Conservation (phyloP, 92 coral and sea anemone species). For the Palythoa heliodiscus region DNA sequence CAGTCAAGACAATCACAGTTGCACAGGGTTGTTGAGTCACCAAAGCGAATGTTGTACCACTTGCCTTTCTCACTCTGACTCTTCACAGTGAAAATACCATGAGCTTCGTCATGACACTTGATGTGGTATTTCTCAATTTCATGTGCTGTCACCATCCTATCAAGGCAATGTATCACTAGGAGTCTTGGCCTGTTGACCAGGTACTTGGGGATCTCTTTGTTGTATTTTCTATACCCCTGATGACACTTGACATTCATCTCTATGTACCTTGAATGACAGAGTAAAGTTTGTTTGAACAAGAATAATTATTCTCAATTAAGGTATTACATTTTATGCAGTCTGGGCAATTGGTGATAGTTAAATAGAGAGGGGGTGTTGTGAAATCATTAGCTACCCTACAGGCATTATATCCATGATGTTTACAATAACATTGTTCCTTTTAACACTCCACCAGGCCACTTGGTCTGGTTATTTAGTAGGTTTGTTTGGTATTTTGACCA, state of each 20-base stretch:
- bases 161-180: conserved; percentile 53
- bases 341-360: too few relatives aligned
- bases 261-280: conserved; percentile 29
- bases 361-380: background rate
- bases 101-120: conserved; percentile 3
- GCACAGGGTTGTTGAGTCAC: background rate
- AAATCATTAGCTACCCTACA: background rate
- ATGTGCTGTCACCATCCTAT: conserved; percentile 24
- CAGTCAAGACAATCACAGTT: conserved; percentile 1
- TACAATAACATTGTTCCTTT: background rate
- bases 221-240: too few relatives aligned
- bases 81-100: conserved; percentile 26
- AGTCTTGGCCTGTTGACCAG: conserved; percentile 51
- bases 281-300: background rate
- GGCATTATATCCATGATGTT: background rate
- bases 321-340: too few relatives aligned
- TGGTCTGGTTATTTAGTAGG: background rate
- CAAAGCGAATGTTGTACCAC: background rate
- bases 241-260: conserved; percentile 62
- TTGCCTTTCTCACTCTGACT: conserved; percentile 12
- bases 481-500: background rate
- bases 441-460: background rate
- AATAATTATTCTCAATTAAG: background rate
- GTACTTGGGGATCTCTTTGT: too few relatives aligned
- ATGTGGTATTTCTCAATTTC: conserved; percentile 34